Percentiles rank a stretch among this genome's conserved stretches.
Conservation (phyloP, 2,113 vertebrate genomes). For the Microtus oregoni region DNA sequence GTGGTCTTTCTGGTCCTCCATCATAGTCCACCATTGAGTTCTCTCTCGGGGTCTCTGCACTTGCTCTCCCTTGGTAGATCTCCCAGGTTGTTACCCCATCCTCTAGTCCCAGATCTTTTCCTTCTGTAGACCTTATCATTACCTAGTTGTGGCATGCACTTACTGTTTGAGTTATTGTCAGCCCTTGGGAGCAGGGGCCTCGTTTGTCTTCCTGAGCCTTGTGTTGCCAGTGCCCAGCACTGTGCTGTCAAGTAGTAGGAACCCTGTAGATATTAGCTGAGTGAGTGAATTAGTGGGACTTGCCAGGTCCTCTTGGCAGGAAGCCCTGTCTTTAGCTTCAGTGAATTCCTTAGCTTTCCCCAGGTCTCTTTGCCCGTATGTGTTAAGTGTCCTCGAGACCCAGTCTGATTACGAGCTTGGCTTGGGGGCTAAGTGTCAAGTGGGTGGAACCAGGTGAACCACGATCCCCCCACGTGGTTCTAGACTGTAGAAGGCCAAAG, state of each 20-base stretch:
- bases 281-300: constrained; percentile 49
- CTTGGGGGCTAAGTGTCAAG: not conserved
- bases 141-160: not conserved
- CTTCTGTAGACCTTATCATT: not conserved
- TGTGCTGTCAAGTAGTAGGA: not conserved
- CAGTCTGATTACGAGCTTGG: not conserved
- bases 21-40: not conserved
- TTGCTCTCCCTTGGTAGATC: not conserved
- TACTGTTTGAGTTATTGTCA: not conserved
- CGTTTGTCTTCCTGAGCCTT: not conserved
- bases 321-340: constrained; percentile 18
- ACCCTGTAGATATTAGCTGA: constrained; percentile 65
- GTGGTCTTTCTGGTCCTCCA: too few relatives aligned
- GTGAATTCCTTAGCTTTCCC: not conserved
- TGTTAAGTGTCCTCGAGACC: not conserved
- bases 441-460: not conserved
- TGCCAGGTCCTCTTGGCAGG: constrained; percentile 18
- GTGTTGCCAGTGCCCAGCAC: not conserved
- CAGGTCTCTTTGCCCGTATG: not conserved
- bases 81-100: not conserved
- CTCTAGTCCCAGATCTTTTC: not conserved
- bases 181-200: not conserved
- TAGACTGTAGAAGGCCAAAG: not conserved
- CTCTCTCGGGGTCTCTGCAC: not conserved
- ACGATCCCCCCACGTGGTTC: not conserved